Conservation (phyloP, 2,888 invertebrate genomes). For the Pristionchus exspectatus region DNA sequence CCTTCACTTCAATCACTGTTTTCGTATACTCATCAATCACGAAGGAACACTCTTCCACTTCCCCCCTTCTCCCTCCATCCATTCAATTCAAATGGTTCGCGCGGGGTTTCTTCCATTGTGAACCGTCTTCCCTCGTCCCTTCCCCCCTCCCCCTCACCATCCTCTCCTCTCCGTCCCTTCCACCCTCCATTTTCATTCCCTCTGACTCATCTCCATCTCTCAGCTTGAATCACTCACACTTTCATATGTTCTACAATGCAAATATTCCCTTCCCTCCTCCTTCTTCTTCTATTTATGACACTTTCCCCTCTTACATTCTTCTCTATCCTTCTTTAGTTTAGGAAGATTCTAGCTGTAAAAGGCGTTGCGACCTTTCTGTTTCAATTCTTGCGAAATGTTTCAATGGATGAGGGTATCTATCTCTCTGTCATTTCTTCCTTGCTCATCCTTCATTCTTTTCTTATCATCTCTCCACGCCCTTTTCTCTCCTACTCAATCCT, state of each 20-base stretch:
- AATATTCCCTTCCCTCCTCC: conserved; percentile 21
- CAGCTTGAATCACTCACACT: conserved; percentile 26
- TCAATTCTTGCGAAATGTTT: conserved; percentile 15
- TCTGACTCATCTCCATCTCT: conserved; percentile 26
- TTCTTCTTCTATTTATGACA: conserved; percentile 32
- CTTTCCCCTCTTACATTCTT: not conserved
- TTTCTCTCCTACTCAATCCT: not conserved
- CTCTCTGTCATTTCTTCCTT: not conserved
- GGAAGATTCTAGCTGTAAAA: conserved; percentile 26
- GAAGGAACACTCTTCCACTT: not conserved
- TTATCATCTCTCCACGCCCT: conserved; percentile 40
- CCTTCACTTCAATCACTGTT: conserved; percentile 7
- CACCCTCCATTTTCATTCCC: conserved; percentile 1
- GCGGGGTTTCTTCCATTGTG: not conserved
- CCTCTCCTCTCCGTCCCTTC: not conserved
- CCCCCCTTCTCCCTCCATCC: not conserved
- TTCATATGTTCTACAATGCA: conserved; percentile 50
- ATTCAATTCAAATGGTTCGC: conserved; percentile 27
- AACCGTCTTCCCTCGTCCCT: not conserved
- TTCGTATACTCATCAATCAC: conserved; percentile 14
- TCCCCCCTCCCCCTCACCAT: not conserved
- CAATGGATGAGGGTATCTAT: not conserved
- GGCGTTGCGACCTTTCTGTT: conserved; percentile 21
- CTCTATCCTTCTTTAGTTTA: conserved; percentile 1
- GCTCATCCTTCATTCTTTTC: conserved; percentile 4